Evolutionary conservation across 1,140 invertebrate species (phyloP).

Genomic region (Brachystomella parvula): DNA sequence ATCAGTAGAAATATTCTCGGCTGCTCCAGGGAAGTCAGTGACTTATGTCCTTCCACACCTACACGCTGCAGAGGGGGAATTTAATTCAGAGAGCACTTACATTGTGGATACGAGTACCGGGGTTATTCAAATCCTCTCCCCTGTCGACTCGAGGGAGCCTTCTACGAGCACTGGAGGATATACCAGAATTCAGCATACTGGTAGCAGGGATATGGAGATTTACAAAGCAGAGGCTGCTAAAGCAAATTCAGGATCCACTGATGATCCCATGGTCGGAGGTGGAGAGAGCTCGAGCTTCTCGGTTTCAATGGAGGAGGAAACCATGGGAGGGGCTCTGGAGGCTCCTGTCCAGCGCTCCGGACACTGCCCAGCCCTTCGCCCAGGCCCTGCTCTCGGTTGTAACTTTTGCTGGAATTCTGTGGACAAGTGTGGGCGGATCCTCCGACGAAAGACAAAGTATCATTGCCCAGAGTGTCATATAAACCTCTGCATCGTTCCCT

Average conservation of each 20-base stretch:
- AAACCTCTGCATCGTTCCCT: slow-evolving; percentile 76
- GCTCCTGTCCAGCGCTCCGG: slow-evolving; percentile 42
- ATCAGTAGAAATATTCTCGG: too few species aligned
- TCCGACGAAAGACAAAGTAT: slow-evolving; percentile 75
- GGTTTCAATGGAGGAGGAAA: slow-evolving; percentile 17
- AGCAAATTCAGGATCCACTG: background rate
- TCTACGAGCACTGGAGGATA: background rate
- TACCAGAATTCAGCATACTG: background rate
- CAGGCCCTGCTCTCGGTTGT: slow-evolving; percentile 63
- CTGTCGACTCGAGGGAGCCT: background rate
- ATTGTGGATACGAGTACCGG: slow-evolving; percentile 1
- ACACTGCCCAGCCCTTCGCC: slow-evolving; percentile 68
- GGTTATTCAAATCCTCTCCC: slow-evolving; percentile 5
- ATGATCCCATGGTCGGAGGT: background rate
- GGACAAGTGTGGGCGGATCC: slow-evolving; percentile 65
- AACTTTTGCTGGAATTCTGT: slow-evolving; percentile 76
- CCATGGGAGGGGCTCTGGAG: background rate
- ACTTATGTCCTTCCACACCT: too few species aligned
- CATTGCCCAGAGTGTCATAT: slow-evolving; percentile 78
- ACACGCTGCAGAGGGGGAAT: too few species aligned
- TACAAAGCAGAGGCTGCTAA: background rate
- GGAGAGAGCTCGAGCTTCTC: background rate
- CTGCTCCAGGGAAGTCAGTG: too few species aligned
- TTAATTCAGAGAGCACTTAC: background rate
- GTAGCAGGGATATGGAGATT: slow-evolving; percentile 15